Percentiles rank a stretch among this genome's conserved stretches.
Evolutionary conservation across 2,113 vertebrate genomes (phyloP).

Genomic region (Gambusia affinis): DNA sequence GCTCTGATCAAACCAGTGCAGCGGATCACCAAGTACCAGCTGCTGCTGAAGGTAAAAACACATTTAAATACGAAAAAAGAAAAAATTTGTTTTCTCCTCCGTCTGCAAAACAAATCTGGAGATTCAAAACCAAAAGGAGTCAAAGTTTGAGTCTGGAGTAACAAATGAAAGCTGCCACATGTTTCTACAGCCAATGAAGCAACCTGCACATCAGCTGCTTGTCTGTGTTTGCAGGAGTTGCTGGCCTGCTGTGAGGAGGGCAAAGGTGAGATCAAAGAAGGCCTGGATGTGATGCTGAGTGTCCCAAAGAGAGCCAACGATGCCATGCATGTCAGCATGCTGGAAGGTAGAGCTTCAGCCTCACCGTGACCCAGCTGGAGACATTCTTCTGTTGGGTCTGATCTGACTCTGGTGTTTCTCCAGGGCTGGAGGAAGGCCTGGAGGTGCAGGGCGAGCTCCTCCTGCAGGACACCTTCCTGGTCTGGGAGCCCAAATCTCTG

Average conservation of each 20-base stretch:
- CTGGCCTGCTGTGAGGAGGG: slow-evolving; percentile 98
- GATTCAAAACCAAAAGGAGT: background rate
- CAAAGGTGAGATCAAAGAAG: slow-evolving; percentile 98
- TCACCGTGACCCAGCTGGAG: no score
- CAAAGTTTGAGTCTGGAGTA: background rate
- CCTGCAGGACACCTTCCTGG: slow-evolving; percentile 97
- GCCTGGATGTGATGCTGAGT: slow-evolving; percentile 98
- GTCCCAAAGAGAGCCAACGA: slow-evolving; percentile 98
- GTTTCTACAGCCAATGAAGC: no score
- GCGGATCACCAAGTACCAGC: slow-evolving; percentile 98
- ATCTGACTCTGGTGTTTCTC: background rate
- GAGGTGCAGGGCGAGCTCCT: slow-evolving; percentile 97
- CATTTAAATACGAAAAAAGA: background rate
- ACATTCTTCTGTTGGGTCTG: no score
- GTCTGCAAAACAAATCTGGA: background rate
- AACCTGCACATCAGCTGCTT: no score
- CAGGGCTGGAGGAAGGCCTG: slow-evolving; percentile 89
- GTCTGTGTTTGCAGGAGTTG: slow-evolving; percentile 82
- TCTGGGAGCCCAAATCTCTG: slow-evolving; percentile 99
- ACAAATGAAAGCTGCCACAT: background rate
- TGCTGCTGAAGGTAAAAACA: slow-evolving; percentile 90
- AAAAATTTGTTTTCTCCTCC: background rate
- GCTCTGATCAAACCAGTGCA: slow-evolving; percentile 98
- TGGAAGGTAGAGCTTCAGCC: slow-evolving; percentile 87
- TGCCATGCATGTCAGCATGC: slow-evolving; percentile 99